A percentile compares a stretch with the other conserved stretches of the same genome.
Evolutionary conservation across 2,888 invertebrate genomes (phyloP).

Genomic region (Mythimna vitellina): DNA sequence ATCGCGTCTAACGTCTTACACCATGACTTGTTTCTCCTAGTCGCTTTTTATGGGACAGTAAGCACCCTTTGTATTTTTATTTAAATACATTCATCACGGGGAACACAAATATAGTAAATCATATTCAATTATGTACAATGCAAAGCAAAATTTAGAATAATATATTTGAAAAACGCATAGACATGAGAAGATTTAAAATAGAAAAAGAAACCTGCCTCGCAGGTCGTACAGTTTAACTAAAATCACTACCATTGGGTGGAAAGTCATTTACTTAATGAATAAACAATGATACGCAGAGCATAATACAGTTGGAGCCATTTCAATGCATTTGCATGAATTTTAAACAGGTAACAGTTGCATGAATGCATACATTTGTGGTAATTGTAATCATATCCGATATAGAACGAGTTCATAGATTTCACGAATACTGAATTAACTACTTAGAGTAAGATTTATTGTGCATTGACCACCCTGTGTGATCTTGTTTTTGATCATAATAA

Average conservation of each 20-base stretch:
- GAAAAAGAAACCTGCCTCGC: conserved; percentile 3
- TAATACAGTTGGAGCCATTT: conserved; percentile 35
- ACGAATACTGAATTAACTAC: conserved; percentile 19
- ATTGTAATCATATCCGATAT: conserved; percentile 48
- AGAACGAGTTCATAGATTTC: conserved; percentile 24
- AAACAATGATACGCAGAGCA: conserved; percentile 52
- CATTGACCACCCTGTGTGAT: neutral
- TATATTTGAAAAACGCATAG: neutral
- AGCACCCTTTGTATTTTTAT: neutral
- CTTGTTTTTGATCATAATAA: conserved; percentile 8
- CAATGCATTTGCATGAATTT: conserved; percentile 49
- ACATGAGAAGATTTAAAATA: neutral
- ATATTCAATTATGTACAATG: neutral
- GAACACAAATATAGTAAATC: neutral
- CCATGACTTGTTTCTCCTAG: conserved; percentile 1
- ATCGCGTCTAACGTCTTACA: neutral
- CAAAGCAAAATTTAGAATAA: neutral
- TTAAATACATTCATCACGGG: neutral
- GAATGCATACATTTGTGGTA: conserved; percentile 34
- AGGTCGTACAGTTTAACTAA: conserved; percentile 10
- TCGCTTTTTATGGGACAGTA: conserved; percentile 10
- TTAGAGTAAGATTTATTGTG: conserved; percentile 3
- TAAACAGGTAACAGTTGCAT: conserved; percentile 45
- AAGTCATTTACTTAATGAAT: conserved; percentile 41
- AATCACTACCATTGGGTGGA: conserved; percentile 28